phyloP scores from a whole-genome alignment of 2,113 vertebrate species.

The Tachysurus vachellii region DNA sequence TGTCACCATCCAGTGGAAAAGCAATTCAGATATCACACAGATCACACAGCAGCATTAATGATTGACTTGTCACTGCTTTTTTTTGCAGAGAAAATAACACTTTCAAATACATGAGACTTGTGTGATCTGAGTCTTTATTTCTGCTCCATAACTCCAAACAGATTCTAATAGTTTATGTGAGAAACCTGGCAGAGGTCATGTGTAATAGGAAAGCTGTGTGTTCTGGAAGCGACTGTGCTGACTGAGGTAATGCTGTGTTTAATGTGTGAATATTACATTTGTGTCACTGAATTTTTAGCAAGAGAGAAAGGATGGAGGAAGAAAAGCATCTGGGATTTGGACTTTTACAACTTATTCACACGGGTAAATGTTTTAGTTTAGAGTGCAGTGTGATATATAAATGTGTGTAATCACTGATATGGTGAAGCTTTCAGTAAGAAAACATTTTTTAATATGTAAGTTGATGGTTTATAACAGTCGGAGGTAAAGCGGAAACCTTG shows the following conservation, averaged over 20 bases:
- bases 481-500: background rate
- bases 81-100: background rate
- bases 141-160: background rate
- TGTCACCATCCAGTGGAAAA: constrained; percentile 62
- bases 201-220: background rate
- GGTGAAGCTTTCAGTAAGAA: too few relatives aligned
- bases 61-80: background rate
- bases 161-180: background rate
- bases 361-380: background rate
- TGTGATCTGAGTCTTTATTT: background rate
- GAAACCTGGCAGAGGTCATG: background rate
- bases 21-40: constrained; percentile 13
- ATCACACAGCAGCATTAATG: background rate
- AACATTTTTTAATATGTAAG: background rate
- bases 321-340: background rate
- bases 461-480: background rate
- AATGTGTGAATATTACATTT: background rate
- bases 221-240: background rate
- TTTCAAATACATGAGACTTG: background rate
- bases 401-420: background rate
- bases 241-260: background rate
- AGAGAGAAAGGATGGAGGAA: background rate
- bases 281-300: background rate
- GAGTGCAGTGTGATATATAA: background rate
- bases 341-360: background rate